phyloP scores from a whole-genome alignment of 2,797 vertebrate species.

The Tolypeutes matacus region DNA sequence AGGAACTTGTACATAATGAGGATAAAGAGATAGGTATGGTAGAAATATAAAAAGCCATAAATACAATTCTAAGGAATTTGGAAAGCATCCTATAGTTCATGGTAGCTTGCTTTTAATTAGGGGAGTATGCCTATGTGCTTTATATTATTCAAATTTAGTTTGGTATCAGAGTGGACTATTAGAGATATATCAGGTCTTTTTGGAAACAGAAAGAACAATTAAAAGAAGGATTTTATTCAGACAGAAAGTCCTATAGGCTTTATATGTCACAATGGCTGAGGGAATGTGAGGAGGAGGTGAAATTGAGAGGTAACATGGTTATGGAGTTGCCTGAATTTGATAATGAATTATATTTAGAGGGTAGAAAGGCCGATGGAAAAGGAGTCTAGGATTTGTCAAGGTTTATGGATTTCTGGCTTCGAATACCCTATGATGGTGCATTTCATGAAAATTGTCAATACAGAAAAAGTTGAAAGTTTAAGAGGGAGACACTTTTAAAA shows the following conservation, averaged over 20 bases:
- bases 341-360: too few relatives aligned
- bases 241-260: not conserved
- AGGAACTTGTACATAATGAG: not conserved
- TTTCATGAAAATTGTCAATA: too few relatives aligned
- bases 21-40: not conserved
- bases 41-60: not conserved
- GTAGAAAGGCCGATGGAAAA: too few relatives aligned
- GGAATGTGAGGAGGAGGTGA: not conserved
- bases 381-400: too few relatives aligned
- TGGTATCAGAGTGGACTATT: not conserved
- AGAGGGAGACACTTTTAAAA: too few relatives aligned
- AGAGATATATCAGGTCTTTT: not conserved
- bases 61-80: not conserved
- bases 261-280: not conserved
- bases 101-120: not conserved
- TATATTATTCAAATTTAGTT: not conserved
- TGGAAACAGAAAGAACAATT: constrained; percentile 4
- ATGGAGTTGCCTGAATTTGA: too few relatives aligned
- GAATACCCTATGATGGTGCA: too few relatives aligned
- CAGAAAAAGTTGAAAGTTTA: too few relatives aligned
- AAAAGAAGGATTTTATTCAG: not conserved
- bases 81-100: not conserved
- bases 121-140: not conserved
- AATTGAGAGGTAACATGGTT: not conserved
- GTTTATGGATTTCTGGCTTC: too few relatives aligned